Evolutionary conservation across 2,888 invertebrate genomes (phyloP).

Genomic region (Apodemia duryi): DNA sequence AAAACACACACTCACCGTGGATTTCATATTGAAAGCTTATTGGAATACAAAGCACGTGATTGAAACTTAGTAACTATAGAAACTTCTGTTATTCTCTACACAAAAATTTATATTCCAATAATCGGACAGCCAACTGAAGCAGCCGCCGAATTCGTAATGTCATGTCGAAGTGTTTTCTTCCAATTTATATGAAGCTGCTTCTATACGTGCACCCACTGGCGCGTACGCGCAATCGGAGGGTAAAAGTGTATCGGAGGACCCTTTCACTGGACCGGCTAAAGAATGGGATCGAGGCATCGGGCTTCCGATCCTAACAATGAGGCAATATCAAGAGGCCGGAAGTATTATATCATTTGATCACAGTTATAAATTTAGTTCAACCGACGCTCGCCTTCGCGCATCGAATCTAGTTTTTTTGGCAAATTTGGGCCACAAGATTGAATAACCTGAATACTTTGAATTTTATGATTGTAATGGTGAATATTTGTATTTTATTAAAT

Average conservation of each 20-base stretch:
- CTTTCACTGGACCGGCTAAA: constrained; percentile 74
- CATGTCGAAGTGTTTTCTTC: constrained; percentile 68
- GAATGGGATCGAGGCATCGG: constrained; percentile 69
- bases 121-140: constrained; percentile 62
- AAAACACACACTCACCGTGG: constrained; percentile 72
- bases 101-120: constrained; percentile 47
- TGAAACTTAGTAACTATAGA: constrained; percentile 56
- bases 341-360: constrained; percentile 63
- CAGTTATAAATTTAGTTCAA: constrained; percentile 51
- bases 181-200: constrained; percentile 74
- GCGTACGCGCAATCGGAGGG: constrained; percentile 55
- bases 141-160: constrained; percentile 78
- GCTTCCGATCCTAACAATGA: constrained; percentile 71
- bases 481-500: too few species aligned
- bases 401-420: constrained; percentile 14
- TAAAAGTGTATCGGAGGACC: constrained; percentile 73
- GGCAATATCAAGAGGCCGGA: constrained; percentile 64
- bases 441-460: neutral
- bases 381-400: constrained; percentile 16
- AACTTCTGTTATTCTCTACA: constrained; percentile 47
- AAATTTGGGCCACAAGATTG: constrained; percentile 1
- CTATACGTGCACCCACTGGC: constrained; percentile 50
- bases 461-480: too few species aligned
- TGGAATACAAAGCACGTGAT: constrained; percentile 53
- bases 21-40: constrained; percentile 73